Percentiles rank a stretch among this genome's conserved stretches.
These are phyloP conservation scores for Lophius piscatorius DNA, from an alignment of 2,113 vertebrate species.

Conservation along the genomic window DNA sequence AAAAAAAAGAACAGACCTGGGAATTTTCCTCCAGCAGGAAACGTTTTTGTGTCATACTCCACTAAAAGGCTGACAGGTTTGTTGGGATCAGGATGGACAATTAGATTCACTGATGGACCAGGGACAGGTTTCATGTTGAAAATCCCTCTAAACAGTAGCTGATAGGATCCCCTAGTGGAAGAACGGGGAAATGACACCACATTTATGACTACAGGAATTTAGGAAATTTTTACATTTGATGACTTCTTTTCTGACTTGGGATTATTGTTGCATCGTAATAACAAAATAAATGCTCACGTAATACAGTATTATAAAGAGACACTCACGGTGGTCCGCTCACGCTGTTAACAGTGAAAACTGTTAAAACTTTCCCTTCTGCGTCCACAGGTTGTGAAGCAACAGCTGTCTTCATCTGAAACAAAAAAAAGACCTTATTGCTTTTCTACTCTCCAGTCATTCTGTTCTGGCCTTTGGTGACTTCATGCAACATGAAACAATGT, in stretches of 20 bases:
- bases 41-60: slow-evolving; percentile 79
- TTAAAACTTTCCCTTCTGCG: slow-evolving; percentile 80
- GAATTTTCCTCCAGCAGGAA: slow-evolving; percentile 84
- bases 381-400: slow-evolving; percentile 77
- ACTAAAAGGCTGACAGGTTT: slow-evolving; percentile 84
- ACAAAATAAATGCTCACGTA: not conserved
- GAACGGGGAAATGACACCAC: slow-evolving; percentile 19
- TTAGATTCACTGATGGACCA: slow-evolving; percentile 83
- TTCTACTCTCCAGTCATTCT: not conserved
- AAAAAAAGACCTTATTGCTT: not conserved
- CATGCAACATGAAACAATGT: not conserved
- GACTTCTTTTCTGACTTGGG: not conserved
- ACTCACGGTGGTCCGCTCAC: slow-evolving; percentile 89
- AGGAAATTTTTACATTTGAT: too few species aligned
- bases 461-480: not conserved
- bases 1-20: slow-evolving; percentile 81
- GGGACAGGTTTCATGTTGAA: slow-evolving; percentile 79
- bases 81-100: slow-evolving; percentile 86
- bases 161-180: slow-evolving; percentile 86
- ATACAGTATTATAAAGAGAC: not conserved
- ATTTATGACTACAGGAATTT: not conserved
- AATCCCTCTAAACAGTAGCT: slow-evolving; percentile 77
- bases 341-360: slow-evolving; percentile 79
- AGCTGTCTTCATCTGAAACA: slow-evolving; percentile 56
- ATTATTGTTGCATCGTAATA: not conserved